A percentile compares a stretch with the other conserved stretches of the same genome.
Evolutionary conservation across 2,797 vertebrate species (phyloP).

Genomic region (Fistularia tabacaria): DNA sequence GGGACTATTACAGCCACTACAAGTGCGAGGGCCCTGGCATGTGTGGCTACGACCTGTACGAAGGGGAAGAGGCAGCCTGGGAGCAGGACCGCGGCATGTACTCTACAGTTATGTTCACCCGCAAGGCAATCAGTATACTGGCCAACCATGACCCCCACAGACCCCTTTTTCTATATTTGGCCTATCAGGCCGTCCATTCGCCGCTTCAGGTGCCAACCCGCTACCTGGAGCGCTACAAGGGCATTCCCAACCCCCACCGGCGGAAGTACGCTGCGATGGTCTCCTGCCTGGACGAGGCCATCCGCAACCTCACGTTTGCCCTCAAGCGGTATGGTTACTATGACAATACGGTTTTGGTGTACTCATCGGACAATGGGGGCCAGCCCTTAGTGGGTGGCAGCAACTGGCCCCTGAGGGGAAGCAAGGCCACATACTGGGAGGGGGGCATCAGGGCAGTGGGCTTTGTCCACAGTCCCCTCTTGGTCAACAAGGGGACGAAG

Average conservation of each 20-base stretch:
- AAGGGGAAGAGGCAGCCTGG: constrained; percentile 92
- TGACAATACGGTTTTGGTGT: constrained; percentile 89
- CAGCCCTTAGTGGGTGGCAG: constrained; percentile 90
- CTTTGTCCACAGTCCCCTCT: constrained; percentile 92
- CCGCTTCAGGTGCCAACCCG: constrained; percentile 89
- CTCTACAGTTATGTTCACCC: constrained; percentile 93
- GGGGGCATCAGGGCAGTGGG: constrained; percentile 91
- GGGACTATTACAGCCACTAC: constrained; percentile 95
- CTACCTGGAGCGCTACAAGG: constrained; percentile 89
- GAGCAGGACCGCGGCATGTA: constrained; percentile 89
- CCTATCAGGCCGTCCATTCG: constrained; percentile 94
- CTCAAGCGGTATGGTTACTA: constrained; percentile 89
- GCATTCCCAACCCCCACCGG: constrained; percentile 86
- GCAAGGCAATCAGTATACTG: constrained; percentile 85
- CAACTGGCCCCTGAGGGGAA: constrained; percentile 95
- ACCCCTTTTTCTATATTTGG: constrained; percentile 91
- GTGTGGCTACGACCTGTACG: constrained; percentile 93
- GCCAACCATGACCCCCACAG: constrained; percentile 81
- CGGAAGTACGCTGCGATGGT: constrained; percentile 95
- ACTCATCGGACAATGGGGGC: constrained; percentile 95
- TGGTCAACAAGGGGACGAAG: constrained; percentile 84
- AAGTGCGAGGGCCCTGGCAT: constrained; percentile 92
- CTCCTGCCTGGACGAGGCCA: constrained; percentile 90
- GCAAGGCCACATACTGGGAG: constrained; percentile 96
- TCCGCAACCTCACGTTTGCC: constrained; percentile 87